Percentiles rank a stretch among this genome's conserved stretches.
Conservation (phyloP, 1,140 invertebrate genomes). For the Nasonia vitripennis region DNA sequence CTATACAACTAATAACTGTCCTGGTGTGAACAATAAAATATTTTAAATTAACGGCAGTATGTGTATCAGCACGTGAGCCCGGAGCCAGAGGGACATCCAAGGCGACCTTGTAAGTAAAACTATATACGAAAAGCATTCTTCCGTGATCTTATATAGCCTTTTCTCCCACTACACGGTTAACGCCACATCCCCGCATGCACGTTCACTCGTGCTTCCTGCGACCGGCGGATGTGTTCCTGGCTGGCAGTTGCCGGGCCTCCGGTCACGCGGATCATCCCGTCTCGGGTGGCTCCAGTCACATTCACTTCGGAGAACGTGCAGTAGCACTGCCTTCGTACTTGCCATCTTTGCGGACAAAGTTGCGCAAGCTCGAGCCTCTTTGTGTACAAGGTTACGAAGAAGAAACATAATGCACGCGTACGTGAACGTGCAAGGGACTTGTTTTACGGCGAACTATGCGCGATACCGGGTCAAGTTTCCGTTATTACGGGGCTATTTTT, state of each 20-base stretch:
- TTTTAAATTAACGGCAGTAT: too few species aligned
- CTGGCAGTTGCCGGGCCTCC: background rate
- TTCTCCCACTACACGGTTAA: constrained; percentile 60
- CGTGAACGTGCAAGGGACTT: background rate
- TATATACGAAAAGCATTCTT: constrained; percentile 66
- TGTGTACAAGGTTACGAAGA: constrained; percentile 57
- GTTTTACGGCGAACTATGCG: background rate
- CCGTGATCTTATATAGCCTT: constrained; percentile 72
- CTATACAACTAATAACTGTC: background rate
- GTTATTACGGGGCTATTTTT: background rate
- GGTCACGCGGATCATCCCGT: constrained; percentile 16
- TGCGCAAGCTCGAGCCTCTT: constrained; percentile 60
- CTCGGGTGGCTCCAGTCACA: constrained; percentile 47
- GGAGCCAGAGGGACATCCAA: constrained; percentile 56
- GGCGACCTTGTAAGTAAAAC: constrained; percentile 64
- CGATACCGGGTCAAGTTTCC: background rate
- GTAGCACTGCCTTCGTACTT: constrained; percentile 56
- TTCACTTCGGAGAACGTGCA: constrained; percentile 59
- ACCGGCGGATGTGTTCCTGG: constrained; percentile 18
- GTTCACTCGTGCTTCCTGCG: constrained; percentile 19
- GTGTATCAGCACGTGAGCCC: background rate
- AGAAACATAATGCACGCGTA: background rate
- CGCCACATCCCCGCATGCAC: constrained; percentile 32
- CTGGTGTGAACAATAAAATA: background rate
- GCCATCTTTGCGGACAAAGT: constrained; percentile 49